Conservation (phyloP, 1,140 invertebrate species). For the Lepidurus arcticus region DNA sequence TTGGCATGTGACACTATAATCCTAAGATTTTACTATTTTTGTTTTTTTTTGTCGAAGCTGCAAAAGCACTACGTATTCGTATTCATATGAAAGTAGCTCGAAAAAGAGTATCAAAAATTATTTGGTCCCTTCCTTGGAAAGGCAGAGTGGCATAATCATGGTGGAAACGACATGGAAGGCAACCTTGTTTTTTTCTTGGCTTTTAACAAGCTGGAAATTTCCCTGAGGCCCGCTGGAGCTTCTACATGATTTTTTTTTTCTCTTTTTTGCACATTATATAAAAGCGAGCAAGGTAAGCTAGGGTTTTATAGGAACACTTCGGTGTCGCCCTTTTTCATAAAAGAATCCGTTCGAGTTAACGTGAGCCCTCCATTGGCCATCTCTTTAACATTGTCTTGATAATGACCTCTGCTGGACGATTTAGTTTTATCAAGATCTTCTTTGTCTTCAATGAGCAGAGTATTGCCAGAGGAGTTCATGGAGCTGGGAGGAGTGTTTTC, state of each 20-base stretch:
- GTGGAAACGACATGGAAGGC: neutral
- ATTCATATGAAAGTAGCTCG: neutral
- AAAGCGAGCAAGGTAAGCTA: neutral
- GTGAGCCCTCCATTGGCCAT: neutral
- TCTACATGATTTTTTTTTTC: neutral
- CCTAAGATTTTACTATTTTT: neutral
- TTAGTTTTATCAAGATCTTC: neutral
- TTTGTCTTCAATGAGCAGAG: neutral
- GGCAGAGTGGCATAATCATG: neutral
- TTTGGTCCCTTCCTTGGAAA: neutral
- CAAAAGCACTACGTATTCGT: neutral
- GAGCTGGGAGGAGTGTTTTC: neutral
- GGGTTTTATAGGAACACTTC: neutral
- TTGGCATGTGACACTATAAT: neutral
- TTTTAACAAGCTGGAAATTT: neutral
- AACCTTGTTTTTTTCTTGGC: neutral
- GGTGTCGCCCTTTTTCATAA: neutral
- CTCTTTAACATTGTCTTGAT: slow-evolving; percentile 8
- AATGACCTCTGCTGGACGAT: neutral
- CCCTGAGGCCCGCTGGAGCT: neutral
- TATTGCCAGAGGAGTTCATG: neutral
- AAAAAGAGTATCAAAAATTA: neutral
- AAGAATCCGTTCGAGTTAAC: neutral
- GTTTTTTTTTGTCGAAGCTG: neutral
- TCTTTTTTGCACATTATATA: neutral